Conservation (phyloP, 2,113 vertebrate species). For the Otus sunia region DNA sequence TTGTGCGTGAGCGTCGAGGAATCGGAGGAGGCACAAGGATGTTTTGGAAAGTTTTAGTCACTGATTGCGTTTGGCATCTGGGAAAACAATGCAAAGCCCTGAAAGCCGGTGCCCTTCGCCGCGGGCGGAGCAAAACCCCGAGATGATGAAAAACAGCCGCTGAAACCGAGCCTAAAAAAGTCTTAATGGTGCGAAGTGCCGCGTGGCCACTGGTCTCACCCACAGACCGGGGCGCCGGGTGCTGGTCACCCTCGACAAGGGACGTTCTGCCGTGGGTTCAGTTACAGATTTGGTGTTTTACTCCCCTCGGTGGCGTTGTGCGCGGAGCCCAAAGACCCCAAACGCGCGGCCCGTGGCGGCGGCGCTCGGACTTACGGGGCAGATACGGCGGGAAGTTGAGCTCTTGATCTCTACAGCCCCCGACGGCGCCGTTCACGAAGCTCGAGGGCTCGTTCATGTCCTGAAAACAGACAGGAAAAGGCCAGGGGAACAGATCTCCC, state of each 20-base stretch:
- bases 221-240: too few relatives aligned
- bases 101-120: not conserved
- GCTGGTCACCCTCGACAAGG: fast-evolving
- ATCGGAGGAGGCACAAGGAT: not conserved
- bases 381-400: conserved; percentile 83
- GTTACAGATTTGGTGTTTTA: fast-evolving
- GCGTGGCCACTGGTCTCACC: not conserved
- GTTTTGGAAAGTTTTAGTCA: not conserved
- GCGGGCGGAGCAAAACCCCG: not conserved
- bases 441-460: conserved; percentile 94
- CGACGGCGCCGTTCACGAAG: conserved; percentile 86
- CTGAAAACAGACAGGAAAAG: conserved; percentile 43
- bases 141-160: not conserved
- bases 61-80: not conserved
- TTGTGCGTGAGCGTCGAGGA: too few relatives aligned
- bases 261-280: not conserved
- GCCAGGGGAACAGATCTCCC: not conserved
- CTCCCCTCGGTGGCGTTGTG: too few relatives aligned
- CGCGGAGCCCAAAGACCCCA: too few relatives aligned
- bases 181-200: not conserved
- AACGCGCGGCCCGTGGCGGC: too few relatives aligned
- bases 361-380: conserved; percentile 77
- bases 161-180: not conserved
- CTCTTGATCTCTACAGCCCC: conserved; percentile 36
- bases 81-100: not conserved